These are phyloP conservation scores for Bradypus variegatus DNA, from an alignment of 2,797 vertebrate genomes.

Conservation along the genomic window DNA sequence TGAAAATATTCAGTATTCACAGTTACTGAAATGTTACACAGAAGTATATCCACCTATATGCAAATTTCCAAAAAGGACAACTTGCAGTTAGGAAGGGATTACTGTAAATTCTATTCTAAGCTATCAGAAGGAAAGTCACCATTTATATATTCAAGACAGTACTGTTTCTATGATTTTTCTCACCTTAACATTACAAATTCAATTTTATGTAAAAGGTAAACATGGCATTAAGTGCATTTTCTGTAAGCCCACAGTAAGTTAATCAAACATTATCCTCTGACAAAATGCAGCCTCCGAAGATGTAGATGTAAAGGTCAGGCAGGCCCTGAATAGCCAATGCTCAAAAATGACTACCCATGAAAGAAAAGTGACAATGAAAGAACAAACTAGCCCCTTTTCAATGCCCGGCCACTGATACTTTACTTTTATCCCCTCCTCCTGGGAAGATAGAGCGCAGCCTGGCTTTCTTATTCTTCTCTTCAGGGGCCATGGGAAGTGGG, in stretches of 20 bases:
- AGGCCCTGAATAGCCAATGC: constrained; percentile 20
- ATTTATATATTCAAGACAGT: constrained; percentile 6
- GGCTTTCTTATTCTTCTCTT: constrained; percentile 99
- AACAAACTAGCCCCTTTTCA: constrained; percentile 38
- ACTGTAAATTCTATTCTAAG: constrained; percentile 18
- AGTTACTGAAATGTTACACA: constrained; percentile 7
- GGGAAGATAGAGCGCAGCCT: constrained; percentile 98
- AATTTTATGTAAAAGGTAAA: constrained; percentile 33
- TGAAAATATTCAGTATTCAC: constrained; percentile 23
- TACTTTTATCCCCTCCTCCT: constrained; percentile 97
- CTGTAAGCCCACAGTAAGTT: constrained; percentile 16
- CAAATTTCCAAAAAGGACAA: constrained; percentile 2
- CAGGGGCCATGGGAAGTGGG: constrained; percentile 98
- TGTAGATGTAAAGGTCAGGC: constrained; percentile 42
- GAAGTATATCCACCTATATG: constrained; percentile 20
- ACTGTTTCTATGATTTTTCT: background rate
- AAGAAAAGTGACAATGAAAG: constrained; percentile 36
- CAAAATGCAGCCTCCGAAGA: constrained; percentile 44
- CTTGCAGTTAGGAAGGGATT: constrained; percentile 25
- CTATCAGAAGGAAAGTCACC: constrained; percentile 28
- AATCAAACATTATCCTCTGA: constrained; percentile 42
- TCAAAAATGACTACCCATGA: constrained; percentile 23
- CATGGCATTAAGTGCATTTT: background rate
- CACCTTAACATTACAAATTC: constrained; percentile 30
- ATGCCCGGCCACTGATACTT: constrained; percentile 74